A percentile compares a stretch with the other conserved stretches of the same genome.
Evolutionary conservation across 2,888 invertebrate species (phyloP).

Genomic region (Myopa testacea): DNA sequence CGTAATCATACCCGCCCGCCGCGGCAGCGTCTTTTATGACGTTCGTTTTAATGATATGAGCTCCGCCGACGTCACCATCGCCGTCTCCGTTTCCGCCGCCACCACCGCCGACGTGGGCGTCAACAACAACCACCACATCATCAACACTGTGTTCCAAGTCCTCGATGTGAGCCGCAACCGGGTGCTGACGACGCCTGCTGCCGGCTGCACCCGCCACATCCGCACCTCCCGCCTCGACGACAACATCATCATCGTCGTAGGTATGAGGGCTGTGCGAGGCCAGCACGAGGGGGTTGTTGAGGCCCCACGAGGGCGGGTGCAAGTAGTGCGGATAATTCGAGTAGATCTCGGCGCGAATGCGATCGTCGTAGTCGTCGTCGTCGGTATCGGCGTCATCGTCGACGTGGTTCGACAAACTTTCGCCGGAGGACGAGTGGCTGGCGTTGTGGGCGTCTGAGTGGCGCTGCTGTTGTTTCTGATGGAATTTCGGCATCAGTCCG

Average conservation of each 20-base stretch:
- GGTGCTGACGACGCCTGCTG: slow-evolving; percentile 19
- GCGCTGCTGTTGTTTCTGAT: slow-evolving; percentile 50
- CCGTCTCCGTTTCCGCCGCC: slow-evolving; percentile 13
- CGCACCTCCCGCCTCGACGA: slow-evolving; percentile 57
- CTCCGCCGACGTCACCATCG: no score
- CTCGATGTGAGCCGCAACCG: slow-evolving; percentile 4
- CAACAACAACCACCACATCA: slow-evolving; percentile 60
- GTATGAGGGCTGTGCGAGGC: slow-evolving; percentile 69
- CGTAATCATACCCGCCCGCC: slow-evolving; percentile 43
- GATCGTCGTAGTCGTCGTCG: slow-evolving; percentile 71
- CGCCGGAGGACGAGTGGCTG: slow-evolving; percentile 47
- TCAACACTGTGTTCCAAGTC: slow-evolving; percentile 55
- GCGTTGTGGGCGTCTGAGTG: slow-evolving; percentile 34
- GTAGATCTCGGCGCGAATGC: slow-evolving; percentile 71
- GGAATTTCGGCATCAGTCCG: slow-evolving; percentile 61
- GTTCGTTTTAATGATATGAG: no score
- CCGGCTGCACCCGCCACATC: slow-evolving; percentile 31
- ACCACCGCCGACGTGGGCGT: slow-evolving; percentile 40
- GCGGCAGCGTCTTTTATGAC: slow-evolving; percentile 16
- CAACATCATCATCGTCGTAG: slow-evolving; percentile 62
- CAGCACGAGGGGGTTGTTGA: slow-evolving; percentile 67
- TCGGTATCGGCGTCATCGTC: slow-evolving; percentile 52
- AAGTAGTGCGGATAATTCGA: slow-evolving; percentile 72
- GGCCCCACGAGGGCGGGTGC: slow-evolving; percentile 70
- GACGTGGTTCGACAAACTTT: slow-evolving; percentile 57